Base-by-base conservation (phyloP, 2,797 vertebrate species). In the Pagetopsis macropterus region DNA sequence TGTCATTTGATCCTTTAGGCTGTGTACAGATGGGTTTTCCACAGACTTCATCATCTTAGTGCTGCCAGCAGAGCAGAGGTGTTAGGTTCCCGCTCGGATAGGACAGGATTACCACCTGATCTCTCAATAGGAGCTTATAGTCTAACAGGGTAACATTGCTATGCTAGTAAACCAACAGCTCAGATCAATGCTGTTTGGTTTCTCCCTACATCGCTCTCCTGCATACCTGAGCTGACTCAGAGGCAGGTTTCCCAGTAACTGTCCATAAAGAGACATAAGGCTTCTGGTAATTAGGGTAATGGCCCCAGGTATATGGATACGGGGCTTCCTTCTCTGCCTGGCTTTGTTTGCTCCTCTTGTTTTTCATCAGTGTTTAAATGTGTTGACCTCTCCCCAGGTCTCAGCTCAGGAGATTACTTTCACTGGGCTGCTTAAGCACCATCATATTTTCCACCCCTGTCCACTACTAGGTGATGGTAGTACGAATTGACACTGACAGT, bases 331-430 rank as follows among this genome's bases (percentile, higher is more conserved):
- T 54, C 21, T 63, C 82, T 77, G 66, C 41, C 71, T 50, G 76
- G 51, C 82, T 90, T 85, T 90, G 89, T 93, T 91, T 92, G 84
- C 84, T 63, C 67, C 50, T 61, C 84, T 88, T 88, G 84, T 91
- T 90, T 92, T 91, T 90, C 86, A 85, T 88, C 82, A 44, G 70
- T 70, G 74, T 79, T 81, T 88, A 82, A 79, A 67, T 82, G 82
- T 62, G 69, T 65, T 83, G 72, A 40, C 72, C 75, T 66, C 65
- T 48, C 62, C 58, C 33, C 52, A 54, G 51, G 19, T 63, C 64
- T 69, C 57, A 67, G 41, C 16, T 61, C 45, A 51, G 71, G 75
- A 78, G 89, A 72, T 86, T 85, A 78, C 77, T 88, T 87, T 90
- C 81, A 83, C 76, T 65, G 65, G 44, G 55, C 73, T 58, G 57